Conservation (phyloP, 1,140 invertebrate genomes). For the Yoshiicerus persimilis region DNA sequence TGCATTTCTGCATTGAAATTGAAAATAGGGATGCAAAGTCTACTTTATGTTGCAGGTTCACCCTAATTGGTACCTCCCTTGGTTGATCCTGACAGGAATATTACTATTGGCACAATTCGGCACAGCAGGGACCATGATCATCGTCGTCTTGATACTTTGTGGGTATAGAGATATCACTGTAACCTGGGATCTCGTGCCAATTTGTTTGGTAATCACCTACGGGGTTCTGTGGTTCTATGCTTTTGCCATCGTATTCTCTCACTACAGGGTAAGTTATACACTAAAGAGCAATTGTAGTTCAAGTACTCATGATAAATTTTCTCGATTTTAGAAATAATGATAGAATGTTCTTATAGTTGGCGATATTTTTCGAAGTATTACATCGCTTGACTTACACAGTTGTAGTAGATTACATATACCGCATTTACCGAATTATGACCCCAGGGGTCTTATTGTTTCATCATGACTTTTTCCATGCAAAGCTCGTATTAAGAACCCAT, state of each 20-base stretch:
- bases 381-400: too few species aligned
- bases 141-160: not conserved
- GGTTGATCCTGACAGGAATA: slow-evolving; percentile 27
- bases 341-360: too few species aligned
- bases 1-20: too few species aligned
- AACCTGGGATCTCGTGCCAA: slow-evolving; percentile 17
- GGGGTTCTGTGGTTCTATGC: slow-evolving; percentile 20
- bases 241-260: slow-evolving; percentile 2
- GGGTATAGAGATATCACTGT: slow-evolving; percentile 27
- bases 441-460: too few species aligned
- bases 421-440: too few species aligned
- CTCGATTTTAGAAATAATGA: too few species aligned
- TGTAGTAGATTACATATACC: too few species aligned
- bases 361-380: too few species aligned
- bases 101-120: not conserved
- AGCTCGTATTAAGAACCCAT: too few species aligned
- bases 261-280: slow-evolving; percentile 37
- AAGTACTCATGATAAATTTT: too few species aligned
- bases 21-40: not conserved
- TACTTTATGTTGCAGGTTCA: not conserved
- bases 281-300: not conserved
- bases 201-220: not conserved
- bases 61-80: slow-evolving; percentile 37
- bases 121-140: not conserved
- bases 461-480: too few species aligned